A percentile compares a stretch with the other conserved stretches of the same genome.
These are phyloP conservation scores for Platyrinchus mystaceus DNA, from an alignment of 2,797 vertebrate species.

Conservation along the genomic window DNA sequence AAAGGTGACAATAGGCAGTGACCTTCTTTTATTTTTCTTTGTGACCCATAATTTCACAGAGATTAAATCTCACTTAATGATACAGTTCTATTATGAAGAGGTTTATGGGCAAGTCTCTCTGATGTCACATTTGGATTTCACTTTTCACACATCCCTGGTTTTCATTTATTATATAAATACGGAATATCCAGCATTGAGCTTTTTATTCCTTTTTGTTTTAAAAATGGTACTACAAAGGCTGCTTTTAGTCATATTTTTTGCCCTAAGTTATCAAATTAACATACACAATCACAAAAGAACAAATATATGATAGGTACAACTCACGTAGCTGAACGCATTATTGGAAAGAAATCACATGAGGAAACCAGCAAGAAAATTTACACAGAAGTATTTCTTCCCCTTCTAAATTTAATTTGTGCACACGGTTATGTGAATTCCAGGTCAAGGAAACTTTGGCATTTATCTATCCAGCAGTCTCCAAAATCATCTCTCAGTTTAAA, in stretches of 20 bases:
- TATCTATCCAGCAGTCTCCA: not conserved
- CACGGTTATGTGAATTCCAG: not conserved
- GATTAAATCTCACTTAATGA: not conserved
- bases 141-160: not conserved
- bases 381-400: not conserved
- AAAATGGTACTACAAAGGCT: not conserved
- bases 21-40: not conserved
- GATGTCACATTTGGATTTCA: not conserved
- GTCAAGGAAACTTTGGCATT: not conserved
- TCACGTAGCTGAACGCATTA: not conserved
- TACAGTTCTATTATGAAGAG: not conserved
- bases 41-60: not conserved
- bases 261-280: not conserved
- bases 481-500: not conserved
- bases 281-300: not conserved
- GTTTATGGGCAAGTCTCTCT: not conserved
- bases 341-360: not conserved
- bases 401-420: not conserved
- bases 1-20: not conserved
- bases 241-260: not conserved
- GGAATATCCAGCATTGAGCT: not conserved
- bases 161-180: not conserved
- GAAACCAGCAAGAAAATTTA: not conserved
- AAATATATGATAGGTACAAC: not conserved
- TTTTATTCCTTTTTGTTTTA: not conserved